These are phyloP conservation scores for Hydroisotoma schaefferi DNA, from an alignment of 2,888 invertebrate genomes.

Conservation along the genomic window DNA sequence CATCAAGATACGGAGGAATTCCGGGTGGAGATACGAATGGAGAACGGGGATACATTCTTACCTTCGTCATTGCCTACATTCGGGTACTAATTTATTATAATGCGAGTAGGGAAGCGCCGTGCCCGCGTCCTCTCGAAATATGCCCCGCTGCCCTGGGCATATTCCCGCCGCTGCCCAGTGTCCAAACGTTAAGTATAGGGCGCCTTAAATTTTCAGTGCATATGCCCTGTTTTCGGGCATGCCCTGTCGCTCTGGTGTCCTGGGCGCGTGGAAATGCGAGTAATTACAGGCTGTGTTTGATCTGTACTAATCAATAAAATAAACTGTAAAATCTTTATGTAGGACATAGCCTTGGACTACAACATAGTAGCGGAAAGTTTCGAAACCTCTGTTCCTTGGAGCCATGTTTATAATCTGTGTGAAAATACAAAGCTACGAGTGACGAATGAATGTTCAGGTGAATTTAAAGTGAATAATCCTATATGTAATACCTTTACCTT, in stretches of 20 bases:
- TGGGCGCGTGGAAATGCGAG: no score
- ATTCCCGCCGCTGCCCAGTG: no score
- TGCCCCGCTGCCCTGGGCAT: no score
- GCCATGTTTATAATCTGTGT: constrained; percentile 75
- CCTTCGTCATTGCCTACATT: constrained; percentile 97
- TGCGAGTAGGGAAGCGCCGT: no score
- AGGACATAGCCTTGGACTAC: constrained; percentile 88
- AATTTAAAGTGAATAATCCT: constrained; percentile 7
- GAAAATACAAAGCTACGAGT: constrained; percentile 83
- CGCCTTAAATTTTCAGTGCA: no score
- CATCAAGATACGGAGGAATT: constrained; percentile 71
- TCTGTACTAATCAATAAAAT: background rate
- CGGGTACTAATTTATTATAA: constrained; percentile 69
- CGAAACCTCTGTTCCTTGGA: constrained; percentile 98
- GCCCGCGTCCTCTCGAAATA: no score
- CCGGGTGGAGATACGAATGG: constrained; percentile 85
- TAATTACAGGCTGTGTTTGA: no score
- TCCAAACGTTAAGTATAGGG: no score
- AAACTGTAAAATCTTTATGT: constrained; percentile 48
- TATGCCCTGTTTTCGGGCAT: no score
- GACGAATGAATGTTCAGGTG: constrained; percentile 57
- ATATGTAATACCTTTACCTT: no score
- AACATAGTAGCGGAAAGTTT: constrained; percentile 92
- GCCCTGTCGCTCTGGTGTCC: no score
- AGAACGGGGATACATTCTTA: constrained; percentile 89